A percentile compares a stretch with the other conserved stretches of the same genome.
phyloP scores from a whole-genome alignment of 1,140 invertebrate genomes.

The Eriocheir sinensis region DNA sequence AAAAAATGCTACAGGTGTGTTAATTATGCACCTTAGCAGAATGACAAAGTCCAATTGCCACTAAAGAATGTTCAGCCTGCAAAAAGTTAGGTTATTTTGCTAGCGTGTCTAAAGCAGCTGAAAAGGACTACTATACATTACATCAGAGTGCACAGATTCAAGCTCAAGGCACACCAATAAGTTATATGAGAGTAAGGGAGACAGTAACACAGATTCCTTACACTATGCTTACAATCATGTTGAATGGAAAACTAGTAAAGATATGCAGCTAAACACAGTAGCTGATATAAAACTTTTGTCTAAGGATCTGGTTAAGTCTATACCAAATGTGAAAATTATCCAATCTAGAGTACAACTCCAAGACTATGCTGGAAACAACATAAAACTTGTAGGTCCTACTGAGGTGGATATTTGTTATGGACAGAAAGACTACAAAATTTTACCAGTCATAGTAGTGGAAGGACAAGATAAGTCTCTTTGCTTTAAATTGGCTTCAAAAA shows the following conservation, averaged over 20 bases:
- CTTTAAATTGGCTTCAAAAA: neutral
- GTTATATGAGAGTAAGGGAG: too few species aligned
- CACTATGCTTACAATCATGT: too few species aligned
- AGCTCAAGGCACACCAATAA: too few species aligned
- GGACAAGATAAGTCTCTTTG: slow-evolving; percentile 32
- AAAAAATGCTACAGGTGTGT: too few species aligned
- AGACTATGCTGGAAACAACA: neutral
- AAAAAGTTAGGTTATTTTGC: too few species aligned
- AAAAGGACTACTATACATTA: too few species aligned
- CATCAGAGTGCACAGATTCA: too few species aligned
- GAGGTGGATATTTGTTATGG: slow-evolving; percentile 26
- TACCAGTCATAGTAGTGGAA: neutral
- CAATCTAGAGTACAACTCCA: neutral
- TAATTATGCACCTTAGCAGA: too few species aligned
- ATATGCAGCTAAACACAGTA: slow-evolving; percentile 32
- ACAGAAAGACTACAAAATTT: slow-evolving; percentile 34
- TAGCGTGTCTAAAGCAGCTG: too few species aligned
- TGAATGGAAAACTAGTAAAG: neutral
- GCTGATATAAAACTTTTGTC: neutral
- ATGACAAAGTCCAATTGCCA: too few species aligned
- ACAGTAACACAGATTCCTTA: too few species aligned
- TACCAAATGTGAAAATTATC: neutral
- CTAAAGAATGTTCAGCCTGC: too few species aligned
- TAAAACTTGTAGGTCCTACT: neutral
- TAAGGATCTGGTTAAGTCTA: neutral